Evolutionary conservation across 2,113 vertebrate genomes (phyloP), one percentile per base, ranked within the genome.

Genomic region (Antennarius striatus): DNA sequence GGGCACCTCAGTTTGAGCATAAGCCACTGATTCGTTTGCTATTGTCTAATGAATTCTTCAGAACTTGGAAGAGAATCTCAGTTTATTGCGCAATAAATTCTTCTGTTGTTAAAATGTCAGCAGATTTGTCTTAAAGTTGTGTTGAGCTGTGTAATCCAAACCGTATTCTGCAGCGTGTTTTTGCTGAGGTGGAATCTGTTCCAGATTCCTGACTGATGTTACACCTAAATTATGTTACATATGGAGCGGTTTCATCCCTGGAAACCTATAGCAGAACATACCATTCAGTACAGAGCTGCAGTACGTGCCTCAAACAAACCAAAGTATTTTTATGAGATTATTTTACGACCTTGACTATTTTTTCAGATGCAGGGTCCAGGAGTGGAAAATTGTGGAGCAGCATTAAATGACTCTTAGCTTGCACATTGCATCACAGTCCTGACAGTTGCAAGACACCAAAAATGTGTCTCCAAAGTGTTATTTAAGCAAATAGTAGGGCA

Each of bases 401-500:
- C 54, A 8, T 45, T 3, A 56, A 67, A 62, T 32, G 0, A 53
- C 56, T 22, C 50, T 68, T 13, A 15, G 42, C 29, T 40, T 47
- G 11, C 57, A 28, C 40, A 4, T 73, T 71, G 50, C 74, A 46
- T 77, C 59, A 62, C 43, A 29, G 64, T 22, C 52, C 40, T 61
- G 69, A 74, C 28, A 45, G 71, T 22, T 48, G 36, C 29, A 39
- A 51, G 12, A 49, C 40, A 13, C 11, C 50, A 50, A 30, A 49
- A 66, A 67, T 40, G 59, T 54, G 30, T 45, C 53, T 49, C 7
- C 47, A 46, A 39, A 68, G 43, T 22, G 43, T 58, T 32, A 40
- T 63, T 68, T 10, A 56, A 65, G 42, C 28, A 58, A 66, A 80
- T 56, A 73, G n/a, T 3, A 16, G 22, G 51, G 55, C 55, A 42